Evolutionary conservation across 2,797 vertebrate genomes (phyloP), one percentile per base, ranked within the genome.

Genomic region (Paratrypauchen microcephalus): DNA sequence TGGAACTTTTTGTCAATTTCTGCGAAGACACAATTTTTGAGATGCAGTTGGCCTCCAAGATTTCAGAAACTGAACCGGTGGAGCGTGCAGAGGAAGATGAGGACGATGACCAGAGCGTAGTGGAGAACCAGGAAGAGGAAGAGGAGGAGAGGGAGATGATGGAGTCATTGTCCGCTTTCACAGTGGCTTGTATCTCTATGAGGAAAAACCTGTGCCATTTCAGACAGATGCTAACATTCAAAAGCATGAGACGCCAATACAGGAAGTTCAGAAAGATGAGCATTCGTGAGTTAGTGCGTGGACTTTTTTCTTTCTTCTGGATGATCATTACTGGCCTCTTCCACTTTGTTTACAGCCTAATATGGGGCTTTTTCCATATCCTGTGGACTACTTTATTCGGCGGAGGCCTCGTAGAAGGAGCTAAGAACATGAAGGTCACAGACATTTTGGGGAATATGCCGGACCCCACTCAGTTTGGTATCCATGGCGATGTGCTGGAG

Each of bases 1-100:
- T 99, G 98, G 98, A 99, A 61, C 93, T 99, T 19, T 99, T 99
- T 59, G 98, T 99, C 26, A 99, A 97, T 84, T 99, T 99, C 87
- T 99, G 98, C 26, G 98, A 99, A 86, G 98, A 99, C 79, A 99
- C 98, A 0, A 99, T 99, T 87, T 99, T 99, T 80, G 98, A 99
- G 91, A 99, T 99, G 98, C 97, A 99, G 70, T 75, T 99, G 58
- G 98, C 98, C 0, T 98, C 98, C 0, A 95, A 97, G 82, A 99
- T 99, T 77, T 99, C 98, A 0, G 98, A 99, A 83, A 94, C 96
- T 0, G 97, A 99, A 72, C 89, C 93, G 0, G 82, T 93, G 0
- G 98, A 99, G 75, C 94, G 95, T 23, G 92, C 89, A 0, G 93
- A 94, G 60, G 96, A 97, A 13, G 95, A 96, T 0, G 95, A 97